phyloP scores from a whole-genome alignment of 1,140 invertebrate genomes.

The Diplogasteroides magnus region DNA sequence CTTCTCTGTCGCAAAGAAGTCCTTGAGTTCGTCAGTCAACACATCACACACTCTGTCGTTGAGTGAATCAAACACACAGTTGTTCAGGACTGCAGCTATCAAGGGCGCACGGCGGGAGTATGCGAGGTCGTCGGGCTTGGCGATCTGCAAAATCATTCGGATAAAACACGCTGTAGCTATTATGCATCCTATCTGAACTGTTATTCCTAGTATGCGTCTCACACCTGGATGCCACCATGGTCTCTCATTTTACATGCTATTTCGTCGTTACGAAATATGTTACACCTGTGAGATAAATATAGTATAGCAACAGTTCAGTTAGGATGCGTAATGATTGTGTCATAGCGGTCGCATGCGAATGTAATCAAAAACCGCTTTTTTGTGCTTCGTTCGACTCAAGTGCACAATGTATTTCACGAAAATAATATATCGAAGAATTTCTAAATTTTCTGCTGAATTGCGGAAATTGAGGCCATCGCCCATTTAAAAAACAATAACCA shows the following conservation, averaged over 20 bases:
- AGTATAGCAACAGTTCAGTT: too few species aligned
- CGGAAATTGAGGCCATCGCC: neutral
- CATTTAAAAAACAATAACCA: slow-evolving; percentile 1
- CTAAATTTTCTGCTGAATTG: slow-evolving; percentile 60
- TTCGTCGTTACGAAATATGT: too few species aligned
- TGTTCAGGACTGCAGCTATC: neutral
- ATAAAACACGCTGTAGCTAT: slow-evolving; percentile 1
- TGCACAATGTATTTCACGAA: neutral
- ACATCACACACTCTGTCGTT: neutral
- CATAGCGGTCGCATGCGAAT: slow-evolving; percentile 16
- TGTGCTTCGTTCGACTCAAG: slow-evolving; percentile 8
- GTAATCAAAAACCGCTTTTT: slow-evolving; percentile 7
- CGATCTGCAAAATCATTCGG: neutral
- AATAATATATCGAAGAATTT: slow-evolving; percentile 57
- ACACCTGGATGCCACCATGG: too few species aligned
- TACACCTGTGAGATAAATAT: too few species aligned
- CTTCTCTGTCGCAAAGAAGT: neutral
- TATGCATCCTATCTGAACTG: too few species aligned
- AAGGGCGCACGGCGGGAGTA: neutral
- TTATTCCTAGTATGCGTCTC: too few species aligned
- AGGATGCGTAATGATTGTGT: too few species aligned
- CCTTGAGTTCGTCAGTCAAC: neutral
- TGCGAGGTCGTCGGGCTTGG: neutral
- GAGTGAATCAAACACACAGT: neutral
- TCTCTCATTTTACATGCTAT: too few species aligned